Conservation (phyloP, 1,140 invertebrate genomes). For the Vanessa tameamea region DNA sequence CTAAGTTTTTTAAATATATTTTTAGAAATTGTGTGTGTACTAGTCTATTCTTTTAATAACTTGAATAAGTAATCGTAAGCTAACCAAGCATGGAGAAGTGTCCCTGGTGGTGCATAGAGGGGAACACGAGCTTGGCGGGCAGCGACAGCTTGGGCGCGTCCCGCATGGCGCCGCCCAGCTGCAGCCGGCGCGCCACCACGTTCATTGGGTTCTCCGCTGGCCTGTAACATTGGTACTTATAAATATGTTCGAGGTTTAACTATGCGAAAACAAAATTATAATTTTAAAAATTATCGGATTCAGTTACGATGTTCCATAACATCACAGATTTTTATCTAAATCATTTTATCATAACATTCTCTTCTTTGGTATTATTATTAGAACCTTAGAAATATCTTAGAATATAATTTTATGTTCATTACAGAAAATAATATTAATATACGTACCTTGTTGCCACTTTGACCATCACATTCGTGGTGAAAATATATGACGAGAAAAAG, state of each 20-base stretch:
- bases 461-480: conserved; percentile 99
- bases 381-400: background rate
- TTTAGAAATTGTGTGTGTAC: too few species aligned
- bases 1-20: too few species aligned
- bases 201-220: conserved; percentile 98
- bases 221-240: conserved; percentile 55
- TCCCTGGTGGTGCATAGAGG: conserved; percentile 96
- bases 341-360: too few species aligned
- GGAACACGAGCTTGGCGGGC: conserved; percentile 98
- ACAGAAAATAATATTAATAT: background rate
- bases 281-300: too few species aligned
- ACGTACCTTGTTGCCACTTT: conserved; percentile 86
- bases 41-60: too few species aligned
- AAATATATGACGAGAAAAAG: conserved; percentile 98
- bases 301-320: too few species aligned
- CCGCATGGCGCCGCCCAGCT: conserved; percentile 88
- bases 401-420: conserved; percentile 17
- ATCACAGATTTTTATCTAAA: too few species aligned
- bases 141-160: conserved; percentile 95
- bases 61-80: background rate
- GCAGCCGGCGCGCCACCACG: conserved; percentile 94
- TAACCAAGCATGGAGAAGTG: conserved; percentile 97
- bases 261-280: too few species aligned
- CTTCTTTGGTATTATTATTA: too few species aligned
- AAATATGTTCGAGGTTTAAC: too few species aligned